Percentiles rank a stretch among this genome's conserved stretches.
Conservation (phyloP, 1,140 invertebrate genomes). For the Delia radicum region DNA sequence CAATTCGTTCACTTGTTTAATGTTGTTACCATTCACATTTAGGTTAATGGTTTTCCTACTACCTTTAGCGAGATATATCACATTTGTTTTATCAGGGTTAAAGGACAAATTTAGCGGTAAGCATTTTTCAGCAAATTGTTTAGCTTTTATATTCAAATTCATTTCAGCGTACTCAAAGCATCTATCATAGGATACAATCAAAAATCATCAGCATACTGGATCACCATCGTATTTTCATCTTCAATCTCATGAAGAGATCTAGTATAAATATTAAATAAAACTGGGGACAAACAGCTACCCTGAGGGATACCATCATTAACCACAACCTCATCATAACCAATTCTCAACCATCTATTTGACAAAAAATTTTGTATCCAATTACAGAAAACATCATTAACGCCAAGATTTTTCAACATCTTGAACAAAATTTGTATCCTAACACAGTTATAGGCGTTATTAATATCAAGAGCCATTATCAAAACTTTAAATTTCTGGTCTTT, state of each 20-base stretch:
- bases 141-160: not conserved
- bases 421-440: not conserved
- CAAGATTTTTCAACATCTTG: not conserved
- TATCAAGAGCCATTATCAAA: not conserved
- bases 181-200: not conserved
- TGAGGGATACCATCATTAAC: not conserved
- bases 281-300: not conserved
- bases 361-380: not conserved
- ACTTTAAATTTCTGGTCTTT: not conserved
- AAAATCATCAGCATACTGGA: conserved; percentile 11
- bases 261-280: conserved; percentile 17
- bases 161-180: not conserved
- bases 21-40: not conserved
- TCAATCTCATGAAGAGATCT: not conserved
- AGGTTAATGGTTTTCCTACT: not conserved
- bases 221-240: not conserved
- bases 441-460: not conserved
- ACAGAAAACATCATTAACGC: not conserved
- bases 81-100: not conserved
- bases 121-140: not conserved
- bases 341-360: not conserved
- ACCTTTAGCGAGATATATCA: not conserved
- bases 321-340: not conserved
- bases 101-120: not conserved
- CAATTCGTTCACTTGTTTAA: not conserved